Percentiles rank a stretch among this genome's conserved stretches.
Evolutionary conservation across 2,113 vertebrate genomes (phyloP).

Genomic region (Ceuthmochares aereus): DNA sequence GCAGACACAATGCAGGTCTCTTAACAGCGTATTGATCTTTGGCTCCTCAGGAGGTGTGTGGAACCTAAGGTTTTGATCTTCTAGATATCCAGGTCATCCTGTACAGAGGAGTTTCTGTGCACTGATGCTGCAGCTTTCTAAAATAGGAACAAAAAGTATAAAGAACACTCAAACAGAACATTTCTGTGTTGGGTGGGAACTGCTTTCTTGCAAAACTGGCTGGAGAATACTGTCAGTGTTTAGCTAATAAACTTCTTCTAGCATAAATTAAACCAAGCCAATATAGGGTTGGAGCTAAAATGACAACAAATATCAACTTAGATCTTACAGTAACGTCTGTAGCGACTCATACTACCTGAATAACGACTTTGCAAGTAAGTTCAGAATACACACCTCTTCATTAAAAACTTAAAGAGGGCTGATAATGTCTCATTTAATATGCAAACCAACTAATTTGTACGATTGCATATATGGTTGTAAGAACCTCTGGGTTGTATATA

Average conservation of each 20-base stretch:
- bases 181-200: neutral
- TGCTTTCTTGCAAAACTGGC: constrained; percentile 19
- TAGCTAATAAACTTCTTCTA: constrained; percentile 6
- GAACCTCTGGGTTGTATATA: neutral
- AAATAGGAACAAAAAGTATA: neutral
- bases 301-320: neutral
- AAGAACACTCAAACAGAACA: neutral
- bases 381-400: constrained; percentile 10
- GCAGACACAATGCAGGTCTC: neutral
- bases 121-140: neutral
- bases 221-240: neutral
- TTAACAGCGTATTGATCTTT: neutral
- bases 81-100: neutral
- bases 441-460: constrained; percentile 18
- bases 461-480: neutral
- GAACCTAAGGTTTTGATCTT: neutral
- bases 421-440: neutral
- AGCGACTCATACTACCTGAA: neutral
- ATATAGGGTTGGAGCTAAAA: neutral
- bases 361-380: neutral
- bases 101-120: neutral
- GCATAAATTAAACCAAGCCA: neutral
- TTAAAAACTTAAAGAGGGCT: neutral
- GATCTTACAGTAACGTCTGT: neutral
- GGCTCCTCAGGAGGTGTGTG: neutral